These are phyloP conservation scores for Brachyrhaphis roseni DNA, from an alignment of 2,797 vertebrate species.

Conservation along the genomic window DNA sequence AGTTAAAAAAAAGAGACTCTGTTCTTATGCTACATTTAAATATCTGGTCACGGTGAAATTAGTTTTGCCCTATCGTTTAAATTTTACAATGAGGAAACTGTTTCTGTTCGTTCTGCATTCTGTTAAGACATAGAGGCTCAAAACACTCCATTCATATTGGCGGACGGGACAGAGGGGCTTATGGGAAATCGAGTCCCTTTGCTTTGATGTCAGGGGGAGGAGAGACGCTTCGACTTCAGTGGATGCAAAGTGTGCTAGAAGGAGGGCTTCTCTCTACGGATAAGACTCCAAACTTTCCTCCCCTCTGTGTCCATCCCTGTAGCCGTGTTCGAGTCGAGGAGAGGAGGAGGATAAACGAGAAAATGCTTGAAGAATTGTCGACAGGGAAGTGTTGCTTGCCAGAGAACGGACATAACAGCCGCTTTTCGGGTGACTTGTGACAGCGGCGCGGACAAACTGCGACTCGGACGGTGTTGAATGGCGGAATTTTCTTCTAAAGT, in stretches of 20 bases:
- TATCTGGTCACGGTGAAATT: not conserved
- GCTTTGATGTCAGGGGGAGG: constrained; percentile 72
- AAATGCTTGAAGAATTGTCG: constrained; percentile 61
- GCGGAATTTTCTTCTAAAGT: constrained; percentile 32
- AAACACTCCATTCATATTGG: not conserved
- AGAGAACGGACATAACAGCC: not conserved
- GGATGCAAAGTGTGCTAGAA: constrained; percentile 38
- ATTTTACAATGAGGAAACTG: not conserved
- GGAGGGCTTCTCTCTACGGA: constrained; percentile 41
- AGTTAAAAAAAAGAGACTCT: not conserved
- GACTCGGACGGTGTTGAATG: constrained; percentile 44
- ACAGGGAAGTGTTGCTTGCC: constrained; percentile 55
- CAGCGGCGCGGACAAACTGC: constrained; percentile 44
- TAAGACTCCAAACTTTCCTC: constrained; percentile 19
- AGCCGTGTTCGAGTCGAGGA: not conserved
- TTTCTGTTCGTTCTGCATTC: not conserved
- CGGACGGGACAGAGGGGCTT: constrained; percentile 49
- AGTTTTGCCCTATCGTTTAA: not conserved
- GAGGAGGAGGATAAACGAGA: constrained; percentile 30
- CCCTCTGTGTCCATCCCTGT: not conserved
- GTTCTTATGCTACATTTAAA: not conserved
- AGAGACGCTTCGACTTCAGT: constrained; percentile 55
- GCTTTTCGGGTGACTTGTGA: constrained; percentile 51
- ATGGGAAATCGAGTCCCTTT: constrained; percentile 77
- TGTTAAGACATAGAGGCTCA: not conserved